A percentile compares a stretch with the other conserved stretches of the same genome.
Conservation (phyloP, 2,888 invertebrate species). For the Tenthredo mesomela region DNA sequence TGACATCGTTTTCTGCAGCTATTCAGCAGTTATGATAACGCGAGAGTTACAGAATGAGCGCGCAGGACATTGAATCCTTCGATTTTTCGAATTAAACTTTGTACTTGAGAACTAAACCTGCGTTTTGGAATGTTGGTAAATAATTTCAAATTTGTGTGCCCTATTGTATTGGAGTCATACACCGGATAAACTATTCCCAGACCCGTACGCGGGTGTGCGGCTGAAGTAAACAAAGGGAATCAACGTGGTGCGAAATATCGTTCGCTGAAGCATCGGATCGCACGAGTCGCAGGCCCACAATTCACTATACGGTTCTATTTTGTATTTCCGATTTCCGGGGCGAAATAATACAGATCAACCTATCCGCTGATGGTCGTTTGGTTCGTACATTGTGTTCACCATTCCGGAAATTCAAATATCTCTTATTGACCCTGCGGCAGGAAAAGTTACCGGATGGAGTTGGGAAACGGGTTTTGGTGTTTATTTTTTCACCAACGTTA, state of each 20-base stretch:
- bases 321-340: conserved; percentile 47
- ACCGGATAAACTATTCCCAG: conserved; percentile 11
- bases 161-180: neutral
- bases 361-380: conserved; percentile 18
- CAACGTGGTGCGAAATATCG: conserved; percentile 22
- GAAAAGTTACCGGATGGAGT: neutral
- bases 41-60: no score
- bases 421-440: conserved; percentile 10
- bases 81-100: neutral
- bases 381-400: conserved; percentile 6
- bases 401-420: conserved; percentile 11
- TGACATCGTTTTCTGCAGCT: no score
- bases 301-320: conserved; percentile 36
- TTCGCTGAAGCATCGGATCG: conserved; percentile 14
- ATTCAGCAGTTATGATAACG: no score
- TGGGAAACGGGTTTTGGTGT: neutral
- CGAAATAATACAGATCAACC: conserved; percentile 36
- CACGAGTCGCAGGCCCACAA: conserved; percentile 31
- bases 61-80: neutral
- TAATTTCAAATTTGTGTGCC: neutral
- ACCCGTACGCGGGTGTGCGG: neutral
- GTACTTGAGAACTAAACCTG: neutral
- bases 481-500: neutral
- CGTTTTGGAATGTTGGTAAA: neutral
- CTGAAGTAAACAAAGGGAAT: conserved; percentile 15